A percentile compares a stretch with the other conserved stretches of the same genome.
Conservation (phyloP, 64 coral and sea anemone genomes). For the Platygyra sinensis region DNA sequence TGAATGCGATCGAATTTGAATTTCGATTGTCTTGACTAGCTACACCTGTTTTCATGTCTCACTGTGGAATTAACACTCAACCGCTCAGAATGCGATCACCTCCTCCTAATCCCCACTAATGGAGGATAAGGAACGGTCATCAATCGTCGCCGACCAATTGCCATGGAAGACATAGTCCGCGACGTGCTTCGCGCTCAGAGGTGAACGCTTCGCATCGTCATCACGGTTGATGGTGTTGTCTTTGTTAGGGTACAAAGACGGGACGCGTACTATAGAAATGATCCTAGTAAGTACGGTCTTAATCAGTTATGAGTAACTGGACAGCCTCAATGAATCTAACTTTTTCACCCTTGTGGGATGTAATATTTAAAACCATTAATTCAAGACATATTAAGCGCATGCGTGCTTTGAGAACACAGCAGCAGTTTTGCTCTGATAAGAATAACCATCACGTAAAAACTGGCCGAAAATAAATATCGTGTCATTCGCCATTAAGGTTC, state of each 20-base stretch:
- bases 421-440: too few species aligned
- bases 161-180: background rate
- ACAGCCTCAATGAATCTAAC: background rate
- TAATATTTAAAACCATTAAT: too few species aligned
- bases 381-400: too few species aligned
- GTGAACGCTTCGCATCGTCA: slow-evolving; percentile 34
- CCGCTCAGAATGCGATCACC: slow-evolving; percentile 46
- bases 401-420: too few species aligned
- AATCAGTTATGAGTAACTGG: fast-evolving
- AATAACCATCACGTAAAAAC: too few species aligned
- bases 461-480: too few species aligned
- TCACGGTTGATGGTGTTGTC: slow-evolving; percentile 35
- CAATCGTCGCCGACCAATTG: background rate
- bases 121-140: slow-evolving; percentile 27
- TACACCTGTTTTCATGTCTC: background rate
- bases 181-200: slow-evolving; percentile 29
- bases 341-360: background rate
- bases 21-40: background rate
- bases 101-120: background rate
- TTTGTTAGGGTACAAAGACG: slow-evolving; percentile 38
- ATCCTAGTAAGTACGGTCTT: slow-evolving; percentile 30
- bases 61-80: background rate
- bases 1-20: background rate
- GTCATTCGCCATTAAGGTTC: too few species aligned
- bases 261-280: slow-evolving; percentile 37